Evolutionary conservation across 2,888 invertebrate species (phyloP), one percentile per base, ranked within the genome.

Genomic region (Amphiduros pacificus): DNA sequence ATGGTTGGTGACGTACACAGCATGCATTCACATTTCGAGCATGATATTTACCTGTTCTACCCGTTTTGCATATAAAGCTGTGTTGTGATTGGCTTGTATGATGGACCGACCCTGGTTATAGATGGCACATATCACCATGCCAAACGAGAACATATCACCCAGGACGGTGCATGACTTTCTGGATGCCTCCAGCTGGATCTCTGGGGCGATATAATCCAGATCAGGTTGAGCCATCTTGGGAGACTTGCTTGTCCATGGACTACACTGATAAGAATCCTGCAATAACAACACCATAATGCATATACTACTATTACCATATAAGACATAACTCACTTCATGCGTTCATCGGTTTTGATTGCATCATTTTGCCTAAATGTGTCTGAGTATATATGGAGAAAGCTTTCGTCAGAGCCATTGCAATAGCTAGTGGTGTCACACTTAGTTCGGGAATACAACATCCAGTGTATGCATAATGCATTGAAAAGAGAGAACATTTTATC

Each of bases 91-190:
- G 17, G 96, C 91, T 80, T 94, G 93, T 68, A 98, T 90, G 48
- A 98, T 86, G 0, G 93, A 89, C 71, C 89, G 88, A 36, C 98
- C 97, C 66, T 89, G 87, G 85, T 96, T 96, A 85, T 93, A 97
- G 61, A 97, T 88, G 62, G 95, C 89, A 80, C 93, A 93, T 73
- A 98, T 90, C 58, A 95, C 90, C 88, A 98, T 90, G 22, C 97
- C 98, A 71, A 98, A 85, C 0, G 96, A 94, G 84, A 91, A 99
- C 91, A 98, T 96, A 83, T 99, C 98, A 73, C 94, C 94, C 50
- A 92, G 87, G 58, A 92, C 90, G 79, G 91, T 92, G 67, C 76
- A 69, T 57, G 69, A 71, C 61, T 79, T 74, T 68, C 72, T 52
- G 60, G 50, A 44, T 53, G 55, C 52, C 31, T 88, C 88, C 28